Base-by-base conservation (phyloP, 2,888 invertebrate species). In the Priocnemis perturbator region DNA sequence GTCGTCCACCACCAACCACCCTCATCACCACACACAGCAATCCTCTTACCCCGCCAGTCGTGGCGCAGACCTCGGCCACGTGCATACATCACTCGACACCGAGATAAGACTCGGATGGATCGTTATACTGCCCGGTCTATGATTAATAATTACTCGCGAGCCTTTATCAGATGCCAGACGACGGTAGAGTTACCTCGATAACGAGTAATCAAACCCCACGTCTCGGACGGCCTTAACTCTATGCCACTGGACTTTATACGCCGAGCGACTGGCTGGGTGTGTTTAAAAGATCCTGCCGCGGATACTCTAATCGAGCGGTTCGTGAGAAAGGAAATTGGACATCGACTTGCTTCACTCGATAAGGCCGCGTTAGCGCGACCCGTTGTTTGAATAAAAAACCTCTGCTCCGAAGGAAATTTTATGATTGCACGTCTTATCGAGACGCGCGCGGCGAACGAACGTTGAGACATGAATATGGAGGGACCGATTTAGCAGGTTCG, bases 101-200 rank as follows among this genome's bases (percentile, higher is more conserved):
- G 77, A 87, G 87, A 87, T 87, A 87, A 88, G 86, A 84, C 83
- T 84, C 83, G 84, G 84, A 87, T 86, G 86, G 86, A 87, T 87
- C 85, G 87, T 86, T 87, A 85, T 82, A 83, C 83, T 77, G 82
- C 79, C 84, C 79, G 80, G 82, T 83, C 86, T 87, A 87, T 87
- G 87, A 88, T 88, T 88, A 88, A 87, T 88, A 88, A 88, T 88
- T 87, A 87, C 85, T 82, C 84, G 85, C 79, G 77, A 74, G 82
- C 76, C 84, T 82, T 85, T 85, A 88, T 88, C 88, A 85, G 87
- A 87, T 87, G 81, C 81, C 81, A 84, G 85, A 86, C 84, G 84
- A 85, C 82, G 85, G 77, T 83, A 78, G 83, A 84, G 83, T 85
- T 85, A 84, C 83, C 81, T 82, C 85, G 86, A 86, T 86, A 86